Evolutionary conservation across 2,113 vertebrate genomes (phyloP).

Genomic region (Sander vitreus): DNA sequence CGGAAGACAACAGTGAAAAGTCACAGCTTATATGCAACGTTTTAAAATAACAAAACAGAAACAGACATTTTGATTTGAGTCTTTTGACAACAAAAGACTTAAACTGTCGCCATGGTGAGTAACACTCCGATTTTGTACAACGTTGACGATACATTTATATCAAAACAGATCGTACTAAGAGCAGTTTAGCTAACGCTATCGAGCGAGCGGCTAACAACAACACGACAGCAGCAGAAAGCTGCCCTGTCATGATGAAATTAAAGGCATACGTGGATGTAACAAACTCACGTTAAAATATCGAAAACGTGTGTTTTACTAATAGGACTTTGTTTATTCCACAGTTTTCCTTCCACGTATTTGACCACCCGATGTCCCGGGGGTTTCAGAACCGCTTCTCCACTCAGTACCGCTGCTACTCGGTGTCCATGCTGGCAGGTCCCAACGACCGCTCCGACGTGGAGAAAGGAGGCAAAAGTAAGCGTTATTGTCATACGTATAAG

Average conservation of each 20-base stretch:
- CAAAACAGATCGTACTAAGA: not conserved
- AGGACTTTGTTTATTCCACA: slow-evolving; percentile 53
- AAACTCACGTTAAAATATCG: not conserved
- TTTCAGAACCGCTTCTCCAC: slow-evolving; percentile 99
- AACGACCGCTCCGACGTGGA: slow-evolving; percentile 99
- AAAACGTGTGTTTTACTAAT: not conserved
- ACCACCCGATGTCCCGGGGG: slow-evolving; percentile 93
- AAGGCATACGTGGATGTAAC: not conserved
- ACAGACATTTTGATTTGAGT: not conserved
- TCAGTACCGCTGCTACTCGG: slow-evolving; percentile 97
- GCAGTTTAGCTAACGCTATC: slow-evolving; percentile 25
- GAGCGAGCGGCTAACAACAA: slow-evolving; percentile 50
- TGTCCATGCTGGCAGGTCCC: slow-evolving; percentile 97
- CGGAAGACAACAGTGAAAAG: slow-evolving; percentile 61
- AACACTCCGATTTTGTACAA: accelerated
- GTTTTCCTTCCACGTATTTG: slow-evolving; percentile 98
- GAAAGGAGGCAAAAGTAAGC: slow-evolving; percentile 97
- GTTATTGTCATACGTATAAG: too few relatives aligned
- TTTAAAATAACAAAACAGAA: slow-evolving; percentile 1
- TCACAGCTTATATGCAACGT: not conserved
- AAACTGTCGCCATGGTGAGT: slow-evolving; percentile 71
- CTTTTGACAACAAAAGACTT: not conserved
- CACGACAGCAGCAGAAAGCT: slow-evolving; percentile 56
- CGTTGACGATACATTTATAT: not conserved
- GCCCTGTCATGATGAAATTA: slow-evolving; percentile 65